Evolutionary conservation across 2,113 vertebrate genomes (phyloP), one percentile per base, ranked within the genome.

Genomic region (Fregetta grallaria): DNA sequence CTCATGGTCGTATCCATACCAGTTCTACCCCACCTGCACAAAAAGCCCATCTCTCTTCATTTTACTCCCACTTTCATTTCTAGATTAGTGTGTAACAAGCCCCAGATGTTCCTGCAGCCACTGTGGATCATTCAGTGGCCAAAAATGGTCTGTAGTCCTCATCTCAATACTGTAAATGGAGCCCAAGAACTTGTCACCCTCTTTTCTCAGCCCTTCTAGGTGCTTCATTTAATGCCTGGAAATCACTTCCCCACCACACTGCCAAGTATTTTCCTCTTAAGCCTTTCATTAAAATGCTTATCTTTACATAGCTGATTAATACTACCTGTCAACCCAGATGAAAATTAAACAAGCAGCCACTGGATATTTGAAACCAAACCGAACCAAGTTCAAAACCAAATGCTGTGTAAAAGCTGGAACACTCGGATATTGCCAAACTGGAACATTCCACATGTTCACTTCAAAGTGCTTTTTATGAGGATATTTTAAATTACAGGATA

Each of bases 1-100:
- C 21, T 86, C 47, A 44, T 1, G 10, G 15, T 66, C 38, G 4
- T 18, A 34, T 15, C 49, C 0, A 0, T 22, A 55, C 34, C 22
- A 21, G 19, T 61, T 38, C 27, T 6, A 66, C 8, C 15, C n/a
- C 30, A 75, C 17, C 17, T 38, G n/a, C 78, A 84, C 47, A 74
- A 55, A 88, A 91, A 59, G 4, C 22, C 13, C 36, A 67, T 7
- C 14, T 83, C 36, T 79, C 40, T 49, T 20, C 9, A 32, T 49
- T 56, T 62, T 20, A 55, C n/a, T 73, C 25, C 36, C 3, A 3
- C 17, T 80, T 82, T 66, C 53, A 26, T 13, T 49, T 36, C 36
- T 62, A 62, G 14, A 2, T 15, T 45, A 40, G 8, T 25, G n/a
- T 34, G 26, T 29, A 56, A 44, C 10, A 71, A 79, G 30, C 12